A percentile compares a stretch with the other conserved stretches of the same genome.
These are phyloP conservation scores for Deilephila elpenor DNA, from an alignment of 2,888 invertebrate genomes.

Conservation along the genomic window DNA sequence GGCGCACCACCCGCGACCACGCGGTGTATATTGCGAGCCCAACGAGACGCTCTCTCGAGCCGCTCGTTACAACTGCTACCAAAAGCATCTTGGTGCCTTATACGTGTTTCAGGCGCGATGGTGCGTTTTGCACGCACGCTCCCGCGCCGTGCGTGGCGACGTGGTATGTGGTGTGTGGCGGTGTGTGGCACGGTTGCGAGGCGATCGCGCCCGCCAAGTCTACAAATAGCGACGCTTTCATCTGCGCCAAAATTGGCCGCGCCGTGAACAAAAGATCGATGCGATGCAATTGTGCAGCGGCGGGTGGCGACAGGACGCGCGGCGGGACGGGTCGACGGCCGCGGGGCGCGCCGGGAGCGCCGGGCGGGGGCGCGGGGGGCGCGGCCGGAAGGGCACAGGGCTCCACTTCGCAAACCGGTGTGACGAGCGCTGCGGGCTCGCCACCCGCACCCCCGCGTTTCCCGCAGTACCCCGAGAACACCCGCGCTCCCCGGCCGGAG, in stretches of 20 bases:
- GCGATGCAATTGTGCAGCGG: conserved; percentile 25
- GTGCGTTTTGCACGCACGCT: no score
- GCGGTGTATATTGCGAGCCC: no score
- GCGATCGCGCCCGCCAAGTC: not conserved
- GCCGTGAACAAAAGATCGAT: conserved; percentile 21
- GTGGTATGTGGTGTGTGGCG: not conserved
- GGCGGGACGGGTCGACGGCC: conserved; percentile 12
- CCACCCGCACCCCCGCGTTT: not conserved
- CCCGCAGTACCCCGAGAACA: not conserved
- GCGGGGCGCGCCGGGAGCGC: conserved; percentile 1
- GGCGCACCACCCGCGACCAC: no score
- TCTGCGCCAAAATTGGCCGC: conserved; percentile 13
- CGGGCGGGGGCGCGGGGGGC: not conserved
- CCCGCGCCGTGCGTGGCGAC: no score
- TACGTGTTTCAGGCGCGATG: no score
- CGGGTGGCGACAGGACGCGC: conserved; percentile 9
- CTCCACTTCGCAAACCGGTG: conserved; percentile 19
- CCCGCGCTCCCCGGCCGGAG: no score
- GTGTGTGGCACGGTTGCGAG: not conserved
- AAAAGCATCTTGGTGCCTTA: no score
- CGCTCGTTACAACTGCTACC: no score
- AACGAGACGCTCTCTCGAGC: no score
- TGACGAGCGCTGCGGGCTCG: not conserved
- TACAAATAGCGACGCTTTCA: conserved; percentile 3
- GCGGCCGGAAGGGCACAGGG: conserved; percentile 10